These are phyloP conservation scores for Ranitomeya imitator DNA, from an alignment of 2,113 vertebrate species.

Conservation along the genomic window DNA sequence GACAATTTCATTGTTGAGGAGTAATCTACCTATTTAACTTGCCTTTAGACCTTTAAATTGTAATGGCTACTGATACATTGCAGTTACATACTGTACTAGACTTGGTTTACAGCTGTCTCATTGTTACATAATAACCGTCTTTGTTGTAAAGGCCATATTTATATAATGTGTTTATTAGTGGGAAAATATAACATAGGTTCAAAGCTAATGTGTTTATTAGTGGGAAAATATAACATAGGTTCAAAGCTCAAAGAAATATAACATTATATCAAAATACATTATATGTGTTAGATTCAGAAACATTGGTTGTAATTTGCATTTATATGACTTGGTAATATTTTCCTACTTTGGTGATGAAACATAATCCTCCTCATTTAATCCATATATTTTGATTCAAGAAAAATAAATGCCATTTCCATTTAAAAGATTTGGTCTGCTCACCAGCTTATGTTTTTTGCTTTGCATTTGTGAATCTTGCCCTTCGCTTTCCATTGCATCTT, in stretches of 20 bases:
- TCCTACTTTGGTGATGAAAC: not conserved
- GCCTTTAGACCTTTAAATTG: too few relatives aligned
- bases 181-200: too few relatives aligned
- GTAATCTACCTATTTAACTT: too few relatives aligned
- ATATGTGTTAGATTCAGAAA: not conserved
- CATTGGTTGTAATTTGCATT: not conserved
- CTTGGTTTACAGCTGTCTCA: too few relatives aligned
- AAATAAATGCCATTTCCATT: not conserved
- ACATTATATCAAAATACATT: not conserved
- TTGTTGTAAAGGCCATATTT: too few relatives aligned
- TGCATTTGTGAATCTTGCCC: constrained; percentile 15
- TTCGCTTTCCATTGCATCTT: constrained; percentile 27
- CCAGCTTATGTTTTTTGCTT: constrained; percentile 11
- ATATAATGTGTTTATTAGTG: too few relatives aligned
- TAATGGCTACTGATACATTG: too few relatives aligned
- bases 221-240: not conserved
- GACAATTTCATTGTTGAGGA: too few relatives aligned
- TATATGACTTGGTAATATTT: not conserved
- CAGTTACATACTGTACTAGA: too few relatives aligned
- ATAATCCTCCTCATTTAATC: not conserved
- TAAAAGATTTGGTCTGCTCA: not conserved
- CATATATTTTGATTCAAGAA: not conserved
- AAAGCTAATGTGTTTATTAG: not conserved
- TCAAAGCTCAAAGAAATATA: not conserved
- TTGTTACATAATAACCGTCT: too few relatives aligned